These are phyloP conservation scores for Brienomyrus brachyistius DNA, from an alignment of 2,113 vertebrate species.

Conservation along the genomic window DNA sequence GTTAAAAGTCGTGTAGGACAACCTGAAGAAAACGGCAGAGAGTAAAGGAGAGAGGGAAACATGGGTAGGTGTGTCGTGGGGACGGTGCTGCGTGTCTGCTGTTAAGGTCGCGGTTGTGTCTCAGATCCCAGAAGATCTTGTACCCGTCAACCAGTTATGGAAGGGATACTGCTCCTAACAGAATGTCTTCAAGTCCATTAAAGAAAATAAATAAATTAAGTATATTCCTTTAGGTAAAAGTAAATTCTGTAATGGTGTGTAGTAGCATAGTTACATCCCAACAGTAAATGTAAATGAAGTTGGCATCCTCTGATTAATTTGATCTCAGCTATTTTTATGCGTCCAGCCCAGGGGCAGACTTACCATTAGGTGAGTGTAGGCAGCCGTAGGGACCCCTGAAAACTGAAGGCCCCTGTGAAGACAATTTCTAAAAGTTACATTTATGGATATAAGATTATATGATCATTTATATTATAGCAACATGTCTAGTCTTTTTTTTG, in stretches of 20 bases:
- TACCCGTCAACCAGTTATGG: neutral
- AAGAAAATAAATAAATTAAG: neutral
- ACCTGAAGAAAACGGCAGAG: neutral
- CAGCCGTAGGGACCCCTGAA: neutral
- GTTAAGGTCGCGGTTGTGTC: neutral
- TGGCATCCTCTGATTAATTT: neutral
- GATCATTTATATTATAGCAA: neutral
- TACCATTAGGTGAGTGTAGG: neutral
- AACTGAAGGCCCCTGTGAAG: neutral
- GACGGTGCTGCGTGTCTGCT: neutral
- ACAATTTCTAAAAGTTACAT: neutral
- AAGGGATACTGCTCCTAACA: neutral
- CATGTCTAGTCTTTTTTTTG: neutral
- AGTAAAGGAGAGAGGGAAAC: neutral
- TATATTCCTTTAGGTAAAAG: neutral
- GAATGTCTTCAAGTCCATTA: neutral
- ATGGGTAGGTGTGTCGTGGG: neutral
- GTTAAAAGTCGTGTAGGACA: neutral
- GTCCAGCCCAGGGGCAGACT: neutral
- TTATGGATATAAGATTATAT: neutral
- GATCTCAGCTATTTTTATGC: neutral
- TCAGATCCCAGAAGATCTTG: neutral
- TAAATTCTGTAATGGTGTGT: neutral
- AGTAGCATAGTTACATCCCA: neutral
- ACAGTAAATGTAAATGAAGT: neutral